phyloP scores from a whole-genome alignment of 1,140 invertebrate species.

The Drosophila bipectinata region DNA sequence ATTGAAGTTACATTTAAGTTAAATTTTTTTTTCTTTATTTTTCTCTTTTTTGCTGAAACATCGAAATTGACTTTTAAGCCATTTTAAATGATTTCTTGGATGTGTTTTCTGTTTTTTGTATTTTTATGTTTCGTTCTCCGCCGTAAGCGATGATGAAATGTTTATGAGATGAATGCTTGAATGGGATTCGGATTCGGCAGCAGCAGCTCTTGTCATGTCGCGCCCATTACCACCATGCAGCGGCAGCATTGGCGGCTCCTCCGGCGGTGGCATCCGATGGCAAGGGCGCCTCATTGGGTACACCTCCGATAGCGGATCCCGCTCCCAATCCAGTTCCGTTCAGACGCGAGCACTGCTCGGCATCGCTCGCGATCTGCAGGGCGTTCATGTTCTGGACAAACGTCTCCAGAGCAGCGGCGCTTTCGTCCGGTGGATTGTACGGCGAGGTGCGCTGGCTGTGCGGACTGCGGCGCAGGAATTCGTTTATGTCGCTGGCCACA shows the following conservation, averaged over 20 bases:
- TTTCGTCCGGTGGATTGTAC: slow-evolving; percentile 71
- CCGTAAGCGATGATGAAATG: slow-evolving; percentile 60
- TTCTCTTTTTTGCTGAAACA: slow-evolving; percentile 71
- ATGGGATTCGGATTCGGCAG: slow-evolving; percentile 40
- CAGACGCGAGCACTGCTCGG: slow-evolving; percentile 71
- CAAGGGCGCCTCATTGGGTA: slow-evolving; percentile 40
- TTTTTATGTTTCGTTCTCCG: slow-evolving; percentile 39
- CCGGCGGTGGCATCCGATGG: slow-evolving; percentile 54
- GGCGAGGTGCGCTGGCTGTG: slow-evolving; percentile 76
- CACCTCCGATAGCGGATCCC: slow-evolving; percentile 9
- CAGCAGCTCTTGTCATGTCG: slow-evolving; percentile 60
- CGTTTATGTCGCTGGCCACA: slow-evolving; percentile 70
- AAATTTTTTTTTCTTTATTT: slow-evolving; percentile 61
- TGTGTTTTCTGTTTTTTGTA: slow-evolving; percentile 39
- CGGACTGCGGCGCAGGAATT: slow-evolving; percentile 74
- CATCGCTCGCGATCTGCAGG: slow-evolving; percentile 68
- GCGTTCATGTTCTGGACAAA: slow-evolving; percentile 81
- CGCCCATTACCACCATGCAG: slow-evolving; percentile 58
- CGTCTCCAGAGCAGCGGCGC: slow-evolving; percentile 67
- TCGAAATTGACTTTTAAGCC: slow-evolving; percentile 78
- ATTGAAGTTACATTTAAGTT: slow-evolving; percentile 59
- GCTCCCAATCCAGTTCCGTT: slow-evolving; percentile 49
- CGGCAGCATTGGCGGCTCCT: slow-evolving; percentile 52
- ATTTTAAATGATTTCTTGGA: slow-evolving; percentile 70
- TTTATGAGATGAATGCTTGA: slow-evolving; percentile 47